A percentile compares a stretch with the other conserved stretches of the same genome.
Evolutionary conservation across 2,888 invertebrate genomes (phyloP).

Genomic region (Nomada fucata): DNA sequence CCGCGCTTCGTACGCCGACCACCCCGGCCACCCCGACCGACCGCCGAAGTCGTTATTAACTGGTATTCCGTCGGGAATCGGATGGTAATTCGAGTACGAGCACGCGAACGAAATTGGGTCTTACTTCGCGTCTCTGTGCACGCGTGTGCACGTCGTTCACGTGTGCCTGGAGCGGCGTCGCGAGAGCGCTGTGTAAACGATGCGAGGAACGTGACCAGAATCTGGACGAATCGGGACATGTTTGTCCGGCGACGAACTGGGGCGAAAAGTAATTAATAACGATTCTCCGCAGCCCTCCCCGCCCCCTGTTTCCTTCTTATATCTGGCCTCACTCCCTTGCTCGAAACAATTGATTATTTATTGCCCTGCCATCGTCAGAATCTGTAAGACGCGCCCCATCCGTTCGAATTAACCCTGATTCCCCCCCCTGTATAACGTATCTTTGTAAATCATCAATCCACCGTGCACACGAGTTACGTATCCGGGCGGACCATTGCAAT

Average conservation of each 20-base stretch:
- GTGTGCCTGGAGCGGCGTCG: constrained; percentile 3
- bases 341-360: background rate
- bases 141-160: background rate
- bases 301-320: background rate
- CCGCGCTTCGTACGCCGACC: background rate
- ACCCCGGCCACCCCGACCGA: constrained; percentile 14
- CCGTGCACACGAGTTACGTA: too few relatives aligned
- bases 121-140: constrained; percentile 43
- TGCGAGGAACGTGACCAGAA: constrained; percentile 62
- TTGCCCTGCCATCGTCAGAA: background rate
- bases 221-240: constrained; percentile 13
- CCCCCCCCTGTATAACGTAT: background rate
- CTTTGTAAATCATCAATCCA: background rate
- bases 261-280: constrained; percentile 50
- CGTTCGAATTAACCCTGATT: background rate
- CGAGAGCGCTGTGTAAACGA: constrained; percentile 55
- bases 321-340: background rate
- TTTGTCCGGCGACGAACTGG: background rate
- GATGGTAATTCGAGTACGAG: constrained; percentile 69
- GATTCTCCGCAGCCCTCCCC: background rate
- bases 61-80: constrained; percentile 54
- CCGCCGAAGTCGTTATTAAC: constrained; percentile 70
- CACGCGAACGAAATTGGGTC: constrained; percentile 72
- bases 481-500: background rate
- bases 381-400: background rate